These are phyloP conservation scores for Alca torda DNA, from an alignment of 2,797 vertebrate genomes.

Conservation along the genomic window DNA sequence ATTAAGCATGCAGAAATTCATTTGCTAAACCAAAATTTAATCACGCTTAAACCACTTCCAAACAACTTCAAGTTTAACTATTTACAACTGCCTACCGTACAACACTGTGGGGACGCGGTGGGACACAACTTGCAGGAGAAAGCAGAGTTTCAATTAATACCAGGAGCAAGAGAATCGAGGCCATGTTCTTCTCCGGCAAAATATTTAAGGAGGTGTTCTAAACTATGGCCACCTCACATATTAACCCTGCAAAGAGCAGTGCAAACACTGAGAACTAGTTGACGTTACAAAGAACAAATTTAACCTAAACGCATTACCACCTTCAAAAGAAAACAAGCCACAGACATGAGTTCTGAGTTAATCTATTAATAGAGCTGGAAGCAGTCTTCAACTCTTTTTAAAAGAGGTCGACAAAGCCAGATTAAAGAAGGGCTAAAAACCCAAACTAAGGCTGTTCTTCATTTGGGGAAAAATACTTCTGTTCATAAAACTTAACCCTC, in stretches of 20 bases:
- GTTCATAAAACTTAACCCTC: neutral
- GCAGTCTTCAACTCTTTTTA: neutral
- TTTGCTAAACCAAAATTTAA: neutral
- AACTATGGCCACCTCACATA: neutral
- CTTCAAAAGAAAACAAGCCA: neutral
- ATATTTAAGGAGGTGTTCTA: neutral
- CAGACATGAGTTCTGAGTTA: neutral
- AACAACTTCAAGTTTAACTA: neutral
- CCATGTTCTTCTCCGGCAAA: fast-evolving
- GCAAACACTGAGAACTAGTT: neutral
- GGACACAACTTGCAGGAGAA: neutral
- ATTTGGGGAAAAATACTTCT: neutral
- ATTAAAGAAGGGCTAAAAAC: neutral
- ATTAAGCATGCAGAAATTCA: neutral
- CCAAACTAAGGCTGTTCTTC: neutral
- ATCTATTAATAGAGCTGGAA: neutral
- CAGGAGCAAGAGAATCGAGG: neutral
- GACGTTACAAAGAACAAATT: neutral
- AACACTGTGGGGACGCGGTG: fast-evolving
- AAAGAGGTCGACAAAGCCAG: neutral
- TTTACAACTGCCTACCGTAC: neutral
- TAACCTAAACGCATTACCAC: neutral
- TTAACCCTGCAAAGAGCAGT: neutral
- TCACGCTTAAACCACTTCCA: neutral
- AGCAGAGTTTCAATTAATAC: neutral